Conservation (phyloP, 2,797 vertebrate species). For the Leptatherina wallacei region DNA sequence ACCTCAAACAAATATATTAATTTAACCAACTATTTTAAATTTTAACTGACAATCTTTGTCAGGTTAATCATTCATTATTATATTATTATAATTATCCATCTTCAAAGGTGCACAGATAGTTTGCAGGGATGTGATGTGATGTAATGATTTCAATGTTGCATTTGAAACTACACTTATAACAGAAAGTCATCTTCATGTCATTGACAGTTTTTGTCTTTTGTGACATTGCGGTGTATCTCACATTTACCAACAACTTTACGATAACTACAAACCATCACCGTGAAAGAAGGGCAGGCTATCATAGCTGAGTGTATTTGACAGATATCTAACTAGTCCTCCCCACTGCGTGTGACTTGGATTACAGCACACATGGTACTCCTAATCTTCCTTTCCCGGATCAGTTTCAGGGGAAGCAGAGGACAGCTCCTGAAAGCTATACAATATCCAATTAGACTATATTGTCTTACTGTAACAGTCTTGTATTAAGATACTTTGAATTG, state of each 20-base stretch:
- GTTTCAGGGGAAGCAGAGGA: slow-evolving; percentile 66
- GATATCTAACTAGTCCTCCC: slow-evolving; percentile 62
- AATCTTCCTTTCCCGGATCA: slow-evolving; percentile 76
- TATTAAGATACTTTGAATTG: not conserved
- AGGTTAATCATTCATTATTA: not conserved
- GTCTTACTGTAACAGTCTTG: slow-evolving; percentile 26
- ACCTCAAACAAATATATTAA: too few relatives aligned
- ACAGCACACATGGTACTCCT: slow-evolving; percentile 68
- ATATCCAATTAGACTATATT: slow-evolving; percentile 40
- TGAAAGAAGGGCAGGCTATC: slow-evolving; percentile 19
- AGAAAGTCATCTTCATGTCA: not conserved
- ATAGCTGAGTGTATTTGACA: slow-evolving; percentile 46
- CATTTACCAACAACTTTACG: not conserved
- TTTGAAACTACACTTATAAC: not conserved
- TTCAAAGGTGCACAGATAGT: not conserved
- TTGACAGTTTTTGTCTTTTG: not conserved
- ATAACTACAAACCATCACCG: not conserved
- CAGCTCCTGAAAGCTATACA: slow-evolving; percentile 42
- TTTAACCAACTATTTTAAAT: not conserved
- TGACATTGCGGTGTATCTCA: not conserved
- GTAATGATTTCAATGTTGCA: not conserved
- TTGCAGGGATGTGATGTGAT: not conserved
- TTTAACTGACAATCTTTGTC: not conserved
- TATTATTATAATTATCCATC: not conserved
- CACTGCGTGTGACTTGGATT: slow-evolving; percentile 78